Evolutionary conservation across 2,888 invertebrate species (phyloP).

Genomic region (Gandaritis pyraliata): DNA sequence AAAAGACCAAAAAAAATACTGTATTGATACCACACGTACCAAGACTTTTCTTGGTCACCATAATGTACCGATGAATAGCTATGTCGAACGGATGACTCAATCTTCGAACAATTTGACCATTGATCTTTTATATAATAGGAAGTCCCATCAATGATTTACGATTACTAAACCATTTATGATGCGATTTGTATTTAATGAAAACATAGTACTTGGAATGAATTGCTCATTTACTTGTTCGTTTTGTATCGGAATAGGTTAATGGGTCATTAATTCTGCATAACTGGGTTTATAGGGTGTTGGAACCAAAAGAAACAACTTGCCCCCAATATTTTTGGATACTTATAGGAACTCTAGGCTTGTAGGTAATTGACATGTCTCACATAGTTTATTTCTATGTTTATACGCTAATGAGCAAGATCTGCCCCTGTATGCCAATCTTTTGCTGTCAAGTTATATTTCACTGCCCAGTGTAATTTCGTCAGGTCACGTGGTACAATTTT

Average conservation of each 20-base stretch:
- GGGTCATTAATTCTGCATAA: slow-evolving; percentile 27
- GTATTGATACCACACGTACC: too few relatives aligned
- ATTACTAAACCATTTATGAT: slow-evolving; percentile 42
- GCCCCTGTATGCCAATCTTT: too few relatives aligned
- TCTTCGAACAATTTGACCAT: slow-evolving; percentile 4
- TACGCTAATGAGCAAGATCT: too few relatives aligned
- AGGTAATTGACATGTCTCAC: too few relatives aligned
- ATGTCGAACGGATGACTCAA: slow-evolving; percentile 6
- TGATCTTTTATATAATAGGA: slow-evolving; percentile 31
- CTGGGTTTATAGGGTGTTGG: slow-evolving; percentile 14
- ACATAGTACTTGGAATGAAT: slow-evolving; percentile 26
- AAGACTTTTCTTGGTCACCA: too few relatives aligned
- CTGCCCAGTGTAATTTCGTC: too few relatives aligned
- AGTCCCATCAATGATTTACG: slow-evolving; percentile 39
- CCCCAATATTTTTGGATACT: background rate
- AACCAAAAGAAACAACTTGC: slow-evolving; percentile 1
- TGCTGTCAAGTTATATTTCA: too few relatives aligned
- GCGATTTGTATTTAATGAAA: slow-evolving; percentile 35
- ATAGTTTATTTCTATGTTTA: too few relatives aligned
- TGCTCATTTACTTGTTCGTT: slow-evolving; percentile 29
- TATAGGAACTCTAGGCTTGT: background rate
- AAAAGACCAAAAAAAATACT: too few relatives aligned
- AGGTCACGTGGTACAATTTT: too few relatives aligned
- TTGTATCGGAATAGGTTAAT: slow-evolving; percentile 34
- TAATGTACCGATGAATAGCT: background rate